Evolutionary conservation across 2,888 invertebrate genomes (phyloP), one percentile per base, ranked within the genome.

Genomic region (Aleiodes alternator): DNA sequence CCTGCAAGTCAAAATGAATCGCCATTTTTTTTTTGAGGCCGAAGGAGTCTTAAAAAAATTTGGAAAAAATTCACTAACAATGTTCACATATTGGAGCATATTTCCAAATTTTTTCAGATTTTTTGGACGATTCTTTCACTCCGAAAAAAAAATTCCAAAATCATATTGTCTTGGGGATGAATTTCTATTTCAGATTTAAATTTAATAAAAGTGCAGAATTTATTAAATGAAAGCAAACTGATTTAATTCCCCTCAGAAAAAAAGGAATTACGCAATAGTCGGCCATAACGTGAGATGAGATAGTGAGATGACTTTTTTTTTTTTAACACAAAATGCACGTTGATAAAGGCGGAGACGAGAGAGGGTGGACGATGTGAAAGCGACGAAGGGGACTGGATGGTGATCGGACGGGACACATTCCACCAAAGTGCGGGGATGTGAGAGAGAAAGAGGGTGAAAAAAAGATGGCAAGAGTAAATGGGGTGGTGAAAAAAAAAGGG

Each of bases 311-410:
- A 1, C n/a, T 7, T 6, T 8, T 7, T 53, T 5, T 61, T 50
- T 14, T 6, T 57, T 23, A 23, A 23, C 23, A 34, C 34, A 6
- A 55, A 31, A 59, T 73, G 68, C 55, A 75, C 83, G 78, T 82
- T 82, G 80, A 78, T 80, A 85, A 84, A 86, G 87, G 87, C 86
- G 86, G 86, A 82, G 83, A 87, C 85, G 83, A 79, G 84, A 23
- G 23, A 23, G 85, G 84, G 85, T 82, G 83, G 84, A 82, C 84
- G 85, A 84, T 83, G 82, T 80, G 72, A 77, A 77, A 79, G 76
- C 80, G 79, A 78, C 77, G 77, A 81, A 83, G 84, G 83, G 84
- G 84, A 84, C 83, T 85, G 86, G 84, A 84, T 82, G 80, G 80
- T 81, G 81, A 82, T 82, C 76, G 81, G 80, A 51, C 31, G 53